Conservation (phyloP, 1,140 invertebrate species). For the Atta cephalotes region DNA sequence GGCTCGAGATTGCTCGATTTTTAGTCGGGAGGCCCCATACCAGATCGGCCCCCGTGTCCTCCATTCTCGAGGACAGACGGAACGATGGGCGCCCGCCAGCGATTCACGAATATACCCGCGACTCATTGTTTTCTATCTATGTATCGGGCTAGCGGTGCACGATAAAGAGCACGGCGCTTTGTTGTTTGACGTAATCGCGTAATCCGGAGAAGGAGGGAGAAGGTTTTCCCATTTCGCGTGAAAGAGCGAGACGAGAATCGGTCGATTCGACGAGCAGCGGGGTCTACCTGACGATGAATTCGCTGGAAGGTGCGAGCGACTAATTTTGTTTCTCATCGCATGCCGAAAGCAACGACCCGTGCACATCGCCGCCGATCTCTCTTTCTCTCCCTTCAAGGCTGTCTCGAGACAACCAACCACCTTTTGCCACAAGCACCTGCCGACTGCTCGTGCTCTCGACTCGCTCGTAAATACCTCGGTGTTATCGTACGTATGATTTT, state of each 20-base stretch:
- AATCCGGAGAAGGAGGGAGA: slow-evolving; percentile 1
- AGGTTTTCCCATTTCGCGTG: background rate
- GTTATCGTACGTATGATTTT: slow-evolving; percentile 64
- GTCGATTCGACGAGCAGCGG: background rate
- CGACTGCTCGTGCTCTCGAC: slow-evolving; percentile 65
- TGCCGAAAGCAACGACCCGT: slow-evolving; percentile 77
- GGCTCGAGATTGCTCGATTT: slow-evolving; percentile 73
- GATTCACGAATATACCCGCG: slow-evolving; percentile 31
- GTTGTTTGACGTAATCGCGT: slow-evolving; percentile 23
- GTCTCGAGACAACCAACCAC: slow-evolving; percentile 70
- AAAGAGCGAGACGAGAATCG: background rate
- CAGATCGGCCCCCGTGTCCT: slow-evolving; percentile 66
- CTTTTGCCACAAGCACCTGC: slow-evolving; percentile 76
- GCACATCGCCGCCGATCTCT: slow-evolving; percentile 58
- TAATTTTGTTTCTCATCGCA: slow-evolving; percentile 77
- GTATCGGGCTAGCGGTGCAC: background rate
- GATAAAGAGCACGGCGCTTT: background rate
- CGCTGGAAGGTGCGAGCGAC: slow-evolving; percentile 65
- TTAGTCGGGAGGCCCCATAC: slow-evolving; percentile 62
- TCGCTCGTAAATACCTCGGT: slow-evolving; percentile 71
- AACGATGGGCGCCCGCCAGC: slow-evolving; percentile 28
- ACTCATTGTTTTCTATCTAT: slow-evolving; percentile 49
- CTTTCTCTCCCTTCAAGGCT: slow-evolving; percentile 68
- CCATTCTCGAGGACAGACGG: slow-evolving; percentile 62
- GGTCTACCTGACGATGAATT: slow-evolving; percentile 31